These are phyloP conservation scores for Lucinisca nassula DNA, from an alignment of 2,888 invertebrate genomes.

Conservation along the genomic window DNA sequence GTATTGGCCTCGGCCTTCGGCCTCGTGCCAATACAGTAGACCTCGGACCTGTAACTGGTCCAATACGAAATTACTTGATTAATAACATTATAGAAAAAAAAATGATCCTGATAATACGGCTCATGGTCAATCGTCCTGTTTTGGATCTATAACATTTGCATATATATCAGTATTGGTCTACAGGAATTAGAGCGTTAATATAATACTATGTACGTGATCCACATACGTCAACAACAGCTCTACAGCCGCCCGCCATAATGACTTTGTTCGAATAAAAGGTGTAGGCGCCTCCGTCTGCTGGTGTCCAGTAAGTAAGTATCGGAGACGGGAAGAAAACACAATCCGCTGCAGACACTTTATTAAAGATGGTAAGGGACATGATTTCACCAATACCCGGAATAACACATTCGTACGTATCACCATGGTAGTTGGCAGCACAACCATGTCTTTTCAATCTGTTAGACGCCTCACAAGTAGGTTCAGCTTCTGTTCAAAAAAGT, in stretches of 20 bases:
- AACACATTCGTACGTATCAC: neutral
- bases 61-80: too few species aligned
- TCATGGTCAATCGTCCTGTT: neutral
- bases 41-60: too few species aligned
- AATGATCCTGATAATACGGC: neutral
- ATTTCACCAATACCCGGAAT: neutral
- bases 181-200: neutral
- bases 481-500: neutral
- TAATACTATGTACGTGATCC: neutral
- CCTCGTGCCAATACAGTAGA: too few species aligned
- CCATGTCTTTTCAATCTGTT: neutral
- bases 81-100: too few species aligned
- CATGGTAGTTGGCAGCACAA: neutral
- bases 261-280: neutral
- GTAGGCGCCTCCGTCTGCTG: neutral
- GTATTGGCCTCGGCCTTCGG: too few species aligned
- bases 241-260: neutral
- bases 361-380: neutral
- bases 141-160: neutral
- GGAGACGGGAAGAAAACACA: neutral
- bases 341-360: neutral
- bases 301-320: neutral
- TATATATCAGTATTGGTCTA: neutral
- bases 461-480: neutral
- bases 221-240: neutral